Conservation (phyloP, 2,113 vertebrate species). For the Chloropsis hardwickii region DNA sequence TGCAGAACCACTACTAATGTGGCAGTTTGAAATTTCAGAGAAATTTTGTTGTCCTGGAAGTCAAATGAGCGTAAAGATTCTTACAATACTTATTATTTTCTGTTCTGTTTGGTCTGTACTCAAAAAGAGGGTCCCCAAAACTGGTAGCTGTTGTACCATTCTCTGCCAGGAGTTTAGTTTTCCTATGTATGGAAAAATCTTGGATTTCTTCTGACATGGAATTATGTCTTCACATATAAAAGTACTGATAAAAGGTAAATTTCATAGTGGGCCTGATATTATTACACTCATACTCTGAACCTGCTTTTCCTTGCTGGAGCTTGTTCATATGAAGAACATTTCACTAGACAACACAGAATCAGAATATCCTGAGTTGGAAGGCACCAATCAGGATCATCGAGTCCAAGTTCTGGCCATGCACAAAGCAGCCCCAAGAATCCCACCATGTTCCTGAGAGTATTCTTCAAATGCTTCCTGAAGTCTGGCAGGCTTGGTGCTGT, state of each 20-base stretch:
- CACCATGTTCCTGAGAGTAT: neutral
- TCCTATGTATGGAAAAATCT: neutral
- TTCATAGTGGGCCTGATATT: neutral
- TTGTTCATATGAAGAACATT: neutral
- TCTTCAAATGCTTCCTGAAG: neutral
- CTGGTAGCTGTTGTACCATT: neutral
- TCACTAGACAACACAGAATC: neutral
- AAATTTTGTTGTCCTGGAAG: neutral
- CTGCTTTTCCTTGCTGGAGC: neutral
- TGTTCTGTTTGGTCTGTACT: neutral
- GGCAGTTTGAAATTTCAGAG: neutral
- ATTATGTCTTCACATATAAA: neutral
- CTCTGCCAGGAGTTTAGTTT: neutral
- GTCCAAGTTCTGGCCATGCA: neutral
- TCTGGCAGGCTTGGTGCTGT: neutral
- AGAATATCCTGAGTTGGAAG: neutral
- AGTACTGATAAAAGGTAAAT: neutral
- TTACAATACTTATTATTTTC: neutral
- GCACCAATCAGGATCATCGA: accelerated
- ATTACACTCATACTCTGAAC: neutral
- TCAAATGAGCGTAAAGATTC: neutral
- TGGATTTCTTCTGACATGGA: neutral
- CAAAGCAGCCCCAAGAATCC: neutral
- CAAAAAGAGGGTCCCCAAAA: neutral
- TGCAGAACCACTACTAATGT: neutral